These are phyloP conservation scores for Trachythela sp. DNA, from an alignment of 64 coral and sea anemone genomes.

Conservation along the genomic window DNA sequence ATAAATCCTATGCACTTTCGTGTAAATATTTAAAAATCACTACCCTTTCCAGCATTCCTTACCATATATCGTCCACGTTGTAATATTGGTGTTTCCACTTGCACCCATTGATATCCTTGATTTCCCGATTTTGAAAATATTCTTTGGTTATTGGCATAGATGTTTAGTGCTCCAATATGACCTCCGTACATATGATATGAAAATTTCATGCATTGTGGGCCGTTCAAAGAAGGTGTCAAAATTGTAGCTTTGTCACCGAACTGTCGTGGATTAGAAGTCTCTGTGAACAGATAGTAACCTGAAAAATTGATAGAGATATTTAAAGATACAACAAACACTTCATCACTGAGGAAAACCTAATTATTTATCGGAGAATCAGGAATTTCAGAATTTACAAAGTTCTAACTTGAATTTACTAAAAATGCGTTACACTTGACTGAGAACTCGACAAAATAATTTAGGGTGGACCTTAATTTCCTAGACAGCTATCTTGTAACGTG, in stretches of 20 bases:
- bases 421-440: too few relatives aligned
- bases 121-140: slow-evolving; percentile 19
- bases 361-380: neutral
- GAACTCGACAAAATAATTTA: too few relatives aligned
- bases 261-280: slow-evolving; percentile 40
- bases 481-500: too few relatives aligned
- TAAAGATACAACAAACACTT: neutral
- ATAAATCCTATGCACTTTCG: too few relatives aligned
- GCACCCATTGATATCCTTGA: slow-evolving; percentile 36
- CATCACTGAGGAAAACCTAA: neutral
- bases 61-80: slow-evolving; percentile 33
- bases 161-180: slow-evolving; percentile 8
- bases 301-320: neutral
- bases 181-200: slow-evolving; percentile 55
- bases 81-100: slow-evolving; percentile 2
- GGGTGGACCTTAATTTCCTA: too few relatives aligned
- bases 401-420: too few relatives aligned
- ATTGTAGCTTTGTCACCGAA: slow-evolving; percentile 25
- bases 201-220: slow-evolving; percentile 46
- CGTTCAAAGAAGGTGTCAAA: slow-evolving; percentile 7
- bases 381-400: too few relatives aligned
- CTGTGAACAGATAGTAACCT: slow-evolving; percentile 54
- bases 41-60: neutral
- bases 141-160: neutral
- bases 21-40: too few relatives aligned